Base-by-base conservation (phyloP, 2,888 invertebrate species). In the Chydorus sphaericus region DNA sequence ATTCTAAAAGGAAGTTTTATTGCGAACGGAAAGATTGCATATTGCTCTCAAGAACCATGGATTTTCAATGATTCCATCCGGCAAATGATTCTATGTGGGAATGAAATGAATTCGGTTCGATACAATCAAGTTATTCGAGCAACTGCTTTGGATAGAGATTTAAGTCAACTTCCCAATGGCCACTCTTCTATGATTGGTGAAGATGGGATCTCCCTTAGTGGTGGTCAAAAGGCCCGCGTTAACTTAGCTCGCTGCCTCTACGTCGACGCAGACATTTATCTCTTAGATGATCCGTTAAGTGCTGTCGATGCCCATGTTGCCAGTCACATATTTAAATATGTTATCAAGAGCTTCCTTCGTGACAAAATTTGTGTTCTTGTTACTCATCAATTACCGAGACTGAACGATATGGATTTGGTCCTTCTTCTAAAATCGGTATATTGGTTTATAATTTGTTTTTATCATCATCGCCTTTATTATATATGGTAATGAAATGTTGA, bases 171-270 rank as follows among this genome's bases (percentile, higher is more conserved):
- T 64, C 85, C 86, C n/a, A 79, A 82, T 62, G 86, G 86, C 1
- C 90, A 90, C 69, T 79, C 80, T 68, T 90, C 89, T 0, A 70
- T 86, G 18, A 86, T 91, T 1, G 94, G 91, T 1, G 90, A 91
- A 66, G 75, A 87, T 14, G 90, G 90, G 10, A 81, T 85, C 57
- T 84, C 84, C 59, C 74, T 91, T 14, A 86, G 86, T 61, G 90
- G 90, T 60, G 85, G 90, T 2, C 92, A 93, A 69, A 81, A 87
- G 59, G 92, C 92, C 0, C 76, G 88, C 58, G 78, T 89, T 56
- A 83, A 82, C 61, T 73, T 88, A 44, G 84, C 83, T 0, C 11
- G 52, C 33, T 52, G 36, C 16, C 62, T 73, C n/a, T 73, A 72
- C 61, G 65, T 65, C 48, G 68, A 73, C 60, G 71, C 73, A 3